These are phyloP conservation scores for Drosophila murphyi DNA, from an alignment of 1,140 invertebrate species.

Conservation along the genomic window DNA sequence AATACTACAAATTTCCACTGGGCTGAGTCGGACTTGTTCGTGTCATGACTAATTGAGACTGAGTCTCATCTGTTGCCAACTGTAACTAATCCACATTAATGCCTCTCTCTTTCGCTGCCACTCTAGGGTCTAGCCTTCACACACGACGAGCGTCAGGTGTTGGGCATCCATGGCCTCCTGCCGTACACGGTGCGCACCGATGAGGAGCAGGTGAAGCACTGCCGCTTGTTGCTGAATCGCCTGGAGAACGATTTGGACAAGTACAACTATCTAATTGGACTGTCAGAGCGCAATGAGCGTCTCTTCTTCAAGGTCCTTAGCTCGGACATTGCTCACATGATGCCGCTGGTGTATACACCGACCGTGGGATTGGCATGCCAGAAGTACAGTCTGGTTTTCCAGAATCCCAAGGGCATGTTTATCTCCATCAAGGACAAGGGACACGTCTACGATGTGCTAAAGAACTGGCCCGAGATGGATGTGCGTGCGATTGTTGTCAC, in stretches of 20 bases:
- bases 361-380: constrained; percentile 91
- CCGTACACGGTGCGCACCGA: constrained; percentile 92
- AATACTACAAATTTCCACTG: too few species aligned
- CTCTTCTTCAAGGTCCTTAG: constrained; percentile 96
- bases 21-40: too few species aligned
- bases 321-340: constrained; percentile 96
- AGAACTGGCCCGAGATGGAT: constrained; percentile 86
- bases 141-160: constrained; percentile 91
- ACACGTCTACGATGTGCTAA: constrained; percentile 93
- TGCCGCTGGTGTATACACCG: constrained; percentile 86
- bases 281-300: constrained; percentile 96
- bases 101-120: background rate
- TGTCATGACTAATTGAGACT: too few species aligned
- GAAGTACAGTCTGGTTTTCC: constrained; percentile 77
- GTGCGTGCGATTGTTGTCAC: constrained; percentile 97
- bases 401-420: constrained; percentile 94
- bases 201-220: constrained; percentile 92
- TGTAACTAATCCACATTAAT: background rate
- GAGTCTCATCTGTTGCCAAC: too few species aligned
- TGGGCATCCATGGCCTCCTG: constrained; percentile 94
- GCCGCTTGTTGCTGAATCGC: constrained; percentile 90
- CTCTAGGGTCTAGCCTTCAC: constrained; percentile 65
- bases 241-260: constrained; percentile 93
- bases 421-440: constrained; percentile 98
- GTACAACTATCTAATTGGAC: constrained; percentile 92